phyloP scores from a whole-genome alignment of 2,888 invertebrate genomes.

The Elaeidobius kamerunicus region DNA sequence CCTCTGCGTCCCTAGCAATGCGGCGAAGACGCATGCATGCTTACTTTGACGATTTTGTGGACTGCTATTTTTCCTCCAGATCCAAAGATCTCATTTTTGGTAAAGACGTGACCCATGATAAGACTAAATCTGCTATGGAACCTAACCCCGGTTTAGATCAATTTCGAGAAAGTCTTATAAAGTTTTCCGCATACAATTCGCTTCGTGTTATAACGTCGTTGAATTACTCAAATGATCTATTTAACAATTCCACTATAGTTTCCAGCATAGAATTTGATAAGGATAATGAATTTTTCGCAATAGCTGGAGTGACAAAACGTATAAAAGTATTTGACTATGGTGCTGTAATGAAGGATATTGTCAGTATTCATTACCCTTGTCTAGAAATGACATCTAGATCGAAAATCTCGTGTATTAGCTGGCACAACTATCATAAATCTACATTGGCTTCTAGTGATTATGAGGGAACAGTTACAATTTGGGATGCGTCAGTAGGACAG shows the following conservation, averaged over 20 bases:
- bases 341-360: constrained; percentile 77
- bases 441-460: constrained; percentile 91
- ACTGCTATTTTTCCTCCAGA: constrained; percentile 79
- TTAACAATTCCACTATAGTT: constrained; percentile 81
- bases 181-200: constrained; percentile 77
- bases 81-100: constrained; percentile 70
- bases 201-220: constrained; percentile 81
- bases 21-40: constrained; percentile 74
- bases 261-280: constrained; percentile 95
- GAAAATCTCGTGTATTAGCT: constrained; percentile 91
- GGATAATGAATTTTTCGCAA: constrained; percentile 93
- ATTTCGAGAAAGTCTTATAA: constrained; percentile 82
- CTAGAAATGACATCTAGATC: constrained; percentile 89
- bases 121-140: constrained; percentile 38
- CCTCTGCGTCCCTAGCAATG: constrained; percentile 53
- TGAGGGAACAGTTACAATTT: constrained; percentile 89
- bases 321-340: constrained; percentile 93
- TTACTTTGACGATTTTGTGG: constrained; percentile 86
- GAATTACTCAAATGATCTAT: constrained; percentile 86
- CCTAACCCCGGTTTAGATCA: constrained; percentile 60
- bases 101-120: constrained; percentile 43
- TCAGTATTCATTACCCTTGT: constrained; percentile 90
- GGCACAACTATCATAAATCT: constrained; percentile 88
- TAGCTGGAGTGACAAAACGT: constrained; percentile 91
- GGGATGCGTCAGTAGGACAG: constrained; percentile 82